Evolutionary conservation across 2,113 vertebrate species (phyloP), one percentile per base, ranked within the genome.

Genomic region (Festucalex cinctus): DNA sequence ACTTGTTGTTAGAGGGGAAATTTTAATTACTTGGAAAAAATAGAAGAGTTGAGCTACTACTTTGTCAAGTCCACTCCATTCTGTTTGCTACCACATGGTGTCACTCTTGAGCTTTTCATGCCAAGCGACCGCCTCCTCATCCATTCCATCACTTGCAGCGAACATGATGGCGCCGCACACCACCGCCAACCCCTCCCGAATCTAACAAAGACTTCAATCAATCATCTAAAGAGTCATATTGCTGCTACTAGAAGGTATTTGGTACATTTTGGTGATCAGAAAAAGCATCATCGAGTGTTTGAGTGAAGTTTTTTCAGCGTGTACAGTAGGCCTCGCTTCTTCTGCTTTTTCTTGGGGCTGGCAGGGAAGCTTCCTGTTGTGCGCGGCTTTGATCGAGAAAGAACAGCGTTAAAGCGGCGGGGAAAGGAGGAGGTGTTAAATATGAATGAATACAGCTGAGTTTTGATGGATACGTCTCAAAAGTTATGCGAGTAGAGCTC

Each of bases 381-480:
- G 86, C 88, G 83, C 80, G 70, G 83, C 86, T 88, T 89, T 89
- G 89, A 91, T 91, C 89, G 14, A 91, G 9, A 62, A 87, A 89
- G 88, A 91, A 90, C 73, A 84, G 85, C 79, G 83, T 87, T 88
- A 90, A 90, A 89, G 88, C 86, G 87, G 86, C 86, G 89, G 86
- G 88, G 87, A 83, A 89, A 88, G 85, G 82, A 91, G 86, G 85
- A 85, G 88, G 85, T 86, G 90, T 91, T 82, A 91, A 91, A 91
- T 91, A 91, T 90, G 85, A 89, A 91, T 91, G 89, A 91, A 88
- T 86, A 86, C 86, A 87, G 87, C 88, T 89, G 84, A 86, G 85
- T 89, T 89, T 89, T 85, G 87, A 90, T 91, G 87, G 88, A 86
- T 88, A 88, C 83, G 85, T 86, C 86, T 88, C 85, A 88, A 88